These are phyloP conservation scores for Netelia inedita DNA, from an alignment of 2,888 invertebrate genomes.

Conservation along the genomic window DNA sequence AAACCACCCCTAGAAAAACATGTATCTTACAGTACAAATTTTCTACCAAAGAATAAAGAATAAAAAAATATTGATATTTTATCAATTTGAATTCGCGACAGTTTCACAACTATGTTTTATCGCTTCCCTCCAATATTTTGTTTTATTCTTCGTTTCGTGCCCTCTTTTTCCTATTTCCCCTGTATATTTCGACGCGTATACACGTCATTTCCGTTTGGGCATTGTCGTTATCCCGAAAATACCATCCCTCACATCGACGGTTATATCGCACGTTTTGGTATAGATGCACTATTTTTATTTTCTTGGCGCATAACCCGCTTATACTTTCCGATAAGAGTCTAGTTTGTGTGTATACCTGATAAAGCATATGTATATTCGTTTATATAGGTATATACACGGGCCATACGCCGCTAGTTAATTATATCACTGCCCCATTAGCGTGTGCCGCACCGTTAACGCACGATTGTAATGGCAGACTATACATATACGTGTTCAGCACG, in stretches of 20 bases:
- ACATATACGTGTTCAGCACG: conserved; percentile 1
- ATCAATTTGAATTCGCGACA: too few species aligned
- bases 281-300: conserved; percentile 74
- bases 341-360: conserved; percentile 41
- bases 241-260: conserved; percentile 1
- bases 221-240: conserved; percentile 17
- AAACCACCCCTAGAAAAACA: too few species aligned
- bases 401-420: conserved; percentile 74
- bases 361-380: neutral
- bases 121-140: neutral
- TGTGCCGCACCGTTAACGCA: conserved; percentile 75
- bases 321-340: conserved; percentile 57
- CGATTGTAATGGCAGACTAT: conserved; percentile 75
- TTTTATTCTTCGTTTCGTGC: neutral
- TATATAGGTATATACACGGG: conserved; percentile 10
- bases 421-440: conserved; percentile 79
- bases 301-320: conserved; percentile 33
- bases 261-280: neutral
- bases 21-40: too few species aligned
- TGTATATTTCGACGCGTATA: neutral
- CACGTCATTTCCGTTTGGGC: neutral
- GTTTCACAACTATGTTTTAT: too few species aligned
- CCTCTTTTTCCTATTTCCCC: neutral
- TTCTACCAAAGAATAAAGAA: too few species aligned
- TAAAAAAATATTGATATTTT: too few species aligned